These are phyloP conservation scores for Heliothis subflexa DNA, from an alignment of 1,140 invertebrate species.

Conservation along the genomic window DNA sequence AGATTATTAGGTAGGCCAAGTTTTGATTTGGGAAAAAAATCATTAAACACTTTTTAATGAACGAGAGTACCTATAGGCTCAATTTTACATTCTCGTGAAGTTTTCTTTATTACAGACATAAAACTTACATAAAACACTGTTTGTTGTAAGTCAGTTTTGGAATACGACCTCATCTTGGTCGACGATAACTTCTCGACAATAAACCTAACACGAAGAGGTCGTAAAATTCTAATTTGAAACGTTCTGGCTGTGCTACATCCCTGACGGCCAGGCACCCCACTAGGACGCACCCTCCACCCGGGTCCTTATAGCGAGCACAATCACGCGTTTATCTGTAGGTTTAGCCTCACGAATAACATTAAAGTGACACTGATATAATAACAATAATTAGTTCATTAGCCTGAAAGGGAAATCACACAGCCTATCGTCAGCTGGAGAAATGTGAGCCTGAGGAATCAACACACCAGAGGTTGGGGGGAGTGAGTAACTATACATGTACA, in stretches of 20 bases:
- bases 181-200: constrained; percentile 82
- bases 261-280: constrained; percentile 47
- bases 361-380: background rate
- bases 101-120: constrained; percentile 77
- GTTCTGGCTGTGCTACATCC: constrained; percentile 39
- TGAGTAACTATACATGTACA: too few relatives aligned
- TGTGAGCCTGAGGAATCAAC: too few relatives aligned
- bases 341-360: background rate
- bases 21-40: too few relatives aligned
- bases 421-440: too few relatives aligned
- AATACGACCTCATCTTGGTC: constrained; percentile 83
- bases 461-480: too few relatives aligned
- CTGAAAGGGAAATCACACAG: too few relatives aligned
- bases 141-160: constrained; percentile 83
- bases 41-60: constrained; percentile 30
- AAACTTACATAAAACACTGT: constrained; percentile 78
- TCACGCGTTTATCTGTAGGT: background rate
- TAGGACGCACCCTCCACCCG: constrained; percentile 24
- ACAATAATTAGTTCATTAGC: too few relatives aligned
- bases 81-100: constrained; percentile 58
- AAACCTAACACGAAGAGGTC: constrained; percentile 85
- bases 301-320: background rate
- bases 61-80: constrained; percentile 31
- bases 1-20: too few relatives aligned
- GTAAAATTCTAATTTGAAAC: constrained; percentile 84